phyloP scores from a whole-genome alignment of 2,113 vertebrate species.

The Coreoperca whiteheadi region DNA sequence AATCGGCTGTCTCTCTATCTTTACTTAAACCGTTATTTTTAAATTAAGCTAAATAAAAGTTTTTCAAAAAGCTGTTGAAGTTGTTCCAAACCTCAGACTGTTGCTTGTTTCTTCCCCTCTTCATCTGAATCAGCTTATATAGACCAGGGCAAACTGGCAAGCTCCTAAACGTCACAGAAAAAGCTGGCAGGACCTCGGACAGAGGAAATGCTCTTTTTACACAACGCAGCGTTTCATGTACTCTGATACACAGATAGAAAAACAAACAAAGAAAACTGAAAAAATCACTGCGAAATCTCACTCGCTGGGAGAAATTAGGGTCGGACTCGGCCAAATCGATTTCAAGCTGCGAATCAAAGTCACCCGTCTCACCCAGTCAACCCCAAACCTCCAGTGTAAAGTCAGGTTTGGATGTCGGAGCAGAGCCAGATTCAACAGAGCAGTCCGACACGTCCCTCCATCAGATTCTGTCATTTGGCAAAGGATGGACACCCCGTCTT shows the following conservation, averaged over 20 bases:
- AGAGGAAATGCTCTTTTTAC: neutral
- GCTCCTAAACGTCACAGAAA: conserved; percentile 13
- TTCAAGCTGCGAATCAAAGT: conserved; percentile 35
- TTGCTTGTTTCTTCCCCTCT: conserved; percentile 8
- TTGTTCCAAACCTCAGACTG: neutral
- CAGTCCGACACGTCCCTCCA: conserved; percentile 16
- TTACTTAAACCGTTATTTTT: neutral
- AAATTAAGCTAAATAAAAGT: neutral
- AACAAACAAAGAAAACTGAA: conserved; percentile 29
- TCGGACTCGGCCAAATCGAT: neutral
- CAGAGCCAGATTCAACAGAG: conserved; percentile 51
- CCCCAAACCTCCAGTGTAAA: neutral
- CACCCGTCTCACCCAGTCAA: neutral
- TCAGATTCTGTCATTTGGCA: conserved; percentile 39
- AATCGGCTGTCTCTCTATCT: neutral
- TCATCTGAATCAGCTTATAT: neutral
- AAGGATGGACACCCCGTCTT: conserved; percentile 34
- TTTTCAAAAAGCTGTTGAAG: neutral
- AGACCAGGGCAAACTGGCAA: neutral
- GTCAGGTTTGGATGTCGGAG: neutral
- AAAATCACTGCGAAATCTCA: conserved; percentile 17
- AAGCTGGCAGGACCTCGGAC: neutral
- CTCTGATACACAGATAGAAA: conserved; percentile 12
- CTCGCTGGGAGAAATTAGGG: neutral
- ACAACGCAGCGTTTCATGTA: neutral